Base-by-base conservation (phyloP, 2,888 invertebrate species). In the Trimorus sp. region DNA sequence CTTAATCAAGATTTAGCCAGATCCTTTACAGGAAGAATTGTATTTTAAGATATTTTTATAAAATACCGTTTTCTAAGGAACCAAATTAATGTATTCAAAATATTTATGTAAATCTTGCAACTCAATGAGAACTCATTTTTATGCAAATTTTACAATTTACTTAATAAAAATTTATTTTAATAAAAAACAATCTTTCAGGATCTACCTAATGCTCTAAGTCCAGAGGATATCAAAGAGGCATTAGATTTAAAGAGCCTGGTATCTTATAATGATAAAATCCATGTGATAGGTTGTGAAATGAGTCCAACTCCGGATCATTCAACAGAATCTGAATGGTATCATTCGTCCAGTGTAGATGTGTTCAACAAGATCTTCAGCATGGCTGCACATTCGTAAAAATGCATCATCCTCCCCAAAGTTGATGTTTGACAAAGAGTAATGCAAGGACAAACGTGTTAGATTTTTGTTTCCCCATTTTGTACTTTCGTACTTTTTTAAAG, bases 171-270 rank as follows among this genome's bases (percentile, higher is more conserved):
- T n/a, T n/a, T n/a, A n/a, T n/a, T n/a, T n/a, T n/a, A n/a, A n/a
- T 26, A 26, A 26, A 26, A 26, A 26, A 3, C 26, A 26, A 26
- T 4, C 2, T 54, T 54, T 54, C 45, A 92, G 91, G 92, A 92
- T 85, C 86, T 86, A 63, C 86, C 88, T 8, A 87, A 87, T 76
- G 89, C 90, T 12, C 63, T 92, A 79, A 88, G 82, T 71, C 89
- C 90, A 8, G 89, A 90, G 14, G 85, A 91, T 84, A 88, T 92
- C 3, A 90, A 90, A 51, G 89, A 90, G 79, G 91, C 90, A 26
- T 86, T 92, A 71, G 92, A 92, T 86, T 84, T 92, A 15, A 86
- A 88, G 79, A 92, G 92, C 77, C 90, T 92, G 48, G 87, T 90
- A 40, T 86, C 89, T n/a, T 88, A 89, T 49, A 91, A 91, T 74